Evolutionary conservation across 1,140 invertebrate species (phyloP).

Genomic region (Palaemon carinicauda): DNA sequence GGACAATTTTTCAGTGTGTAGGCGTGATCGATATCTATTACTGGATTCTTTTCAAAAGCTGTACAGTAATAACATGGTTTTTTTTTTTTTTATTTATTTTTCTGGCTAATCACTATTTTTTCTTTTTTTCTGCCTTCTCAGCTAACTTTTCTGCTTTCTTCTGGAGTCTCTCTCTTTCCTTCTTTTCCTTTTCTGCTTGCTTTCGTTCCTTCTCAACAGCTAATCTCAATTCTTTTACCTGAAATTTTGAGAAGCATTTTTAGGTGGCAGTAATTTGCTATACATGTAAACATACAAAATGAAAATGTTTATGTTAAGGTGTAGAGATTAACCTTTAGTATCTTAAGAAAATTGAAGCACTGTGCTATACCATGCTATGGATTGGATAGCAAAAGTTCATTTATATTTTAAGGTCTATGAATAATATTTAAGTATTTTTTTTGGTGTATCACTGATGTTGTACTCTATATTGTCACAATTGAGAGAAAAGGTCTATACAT

Average conservation of each 20-base stretch:
- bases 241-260: background rate
- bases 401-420: too few species aligned
- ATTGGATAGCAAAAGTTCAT: too few species aligned
- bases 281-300: background rate
- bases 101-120: slow-evolving; percentile 44
- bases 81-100: slow-evolving; percentile 40
- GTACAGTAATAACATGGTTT: background rate
- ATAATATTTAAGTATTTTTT: too few species aligned
- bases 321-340: too few species aligned
- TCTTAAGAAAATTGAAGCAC: too few species aligned
- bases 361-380: too few species aligned
- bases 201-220: slow-evolving; percentile 46
- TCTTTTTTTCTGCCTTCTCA: slow-evolving; percentile 42
- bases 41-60: background rate
- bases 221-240: slow-evolving; percentile 33
- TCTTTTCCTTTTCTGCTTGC: slow-evolving; percentile 48
- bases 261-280: background rate
- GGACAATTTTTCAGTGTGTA: background rate
- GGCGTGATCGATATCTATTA: background rate
- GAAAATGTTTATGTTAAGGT: too few species aligned
- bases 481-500: too few species aligned
- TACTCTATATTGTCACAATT: too few species aligned
- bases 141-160: slow-evolving; percentile 48
- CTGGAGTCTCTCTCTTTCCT: slow-evolving; percentile 42
- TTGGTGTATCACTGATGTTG: too few species aligned